Conservation (phyloP, 2,113 vertebrate species). For the Chaetorhynchus papuensis region DNA sequence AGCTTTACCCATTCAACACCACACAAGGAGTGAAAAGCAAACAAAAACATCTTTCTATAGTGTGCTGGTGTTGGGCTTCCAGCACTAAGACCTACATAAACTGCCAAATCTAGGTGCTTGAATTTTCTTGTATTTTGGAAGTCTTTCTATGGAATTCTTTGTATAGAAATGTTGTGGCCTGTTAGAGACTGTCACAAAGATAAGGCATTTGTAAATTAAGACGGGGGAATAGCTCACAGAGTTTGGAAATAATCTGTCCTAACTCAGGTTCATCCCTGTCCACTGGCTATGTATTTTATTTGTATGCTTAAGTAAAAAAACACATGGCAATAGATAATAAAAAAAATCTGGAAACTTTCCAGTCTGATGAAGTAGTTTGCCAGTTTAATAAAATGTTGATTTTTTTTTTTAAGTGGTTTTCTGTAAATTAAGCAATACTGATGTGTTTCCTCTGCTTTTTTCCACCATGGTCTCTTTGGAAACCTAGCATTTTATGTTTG, state of each 20-base stretch:
- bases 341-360: neutral
- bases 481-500: neutral
- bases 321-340: neutral
- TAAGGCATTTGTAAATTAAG: neutral
- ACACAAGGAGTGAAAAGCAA: neutral
- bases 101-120: neutral
- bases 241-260: neutral
- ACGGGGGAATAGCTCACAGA: neutral
- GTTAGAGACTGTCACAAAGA: neutral
- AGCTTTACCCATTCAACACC: neutral
- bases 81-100: neutral
- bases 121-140: neutral
- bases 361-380: neutral
- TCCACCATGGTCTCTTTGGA: neutral
- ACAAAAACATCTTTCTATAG: neutral
- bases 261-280: neutral
- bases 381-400: neutral
- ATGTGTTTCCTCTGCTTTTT: neutral
- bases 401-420: neutral
- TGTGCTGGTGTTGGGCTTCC: neutral
- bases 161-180: neutral
- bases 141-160: neutral
- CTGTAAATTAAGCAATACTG: neutral
- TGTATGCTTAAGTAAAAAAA: neutral
- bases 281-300: neutral